Evolutionary conservation across 2,113 vertebrate genomes (phyloP).

Genomic region (Phyllostomus hastatus): DNA sequence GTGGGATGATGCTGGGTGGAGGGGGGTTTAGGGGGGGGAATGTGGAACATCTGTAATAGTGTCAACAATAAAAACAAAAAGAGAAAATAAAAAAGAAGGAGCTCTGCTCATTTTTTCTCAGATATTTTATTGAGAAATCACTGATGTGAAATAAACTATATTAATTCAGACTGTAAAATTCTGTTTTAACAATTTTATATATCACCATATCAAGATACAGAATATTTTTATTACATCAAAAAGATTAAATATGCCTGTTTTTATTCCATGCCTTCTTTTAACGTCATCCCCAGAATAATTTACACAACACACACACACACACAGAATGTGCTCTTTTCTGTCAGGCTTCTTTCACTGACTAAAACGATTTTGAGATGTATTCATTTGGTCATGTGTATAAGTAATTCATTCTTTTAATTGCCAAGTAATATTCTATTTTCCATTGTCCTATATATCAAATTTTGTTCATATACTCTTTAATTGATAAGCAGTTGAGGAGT

Average conservation of each 20-base stretch:
- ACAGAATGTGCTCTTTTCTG: neutral
- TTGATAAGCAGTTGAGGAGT: neutral
- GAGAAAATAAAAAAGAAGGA: neutral
- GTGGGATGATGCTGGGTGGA: too few species aligned
- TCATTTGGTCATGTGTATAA: neutral
- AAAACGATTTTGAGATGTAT: neutral
- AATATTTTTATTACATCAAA: neutral
- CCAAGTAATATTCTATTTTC: neutral
- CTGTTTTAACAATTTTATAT: neutral
- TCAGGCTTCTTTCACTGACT: neutral
- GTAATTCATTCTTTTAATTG: neutral
- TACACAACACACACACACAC: neutral
- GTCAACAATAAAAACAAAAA: too few species aligned
- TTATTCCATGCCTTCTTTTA: neutral
- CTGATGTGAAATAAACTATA: neutral
- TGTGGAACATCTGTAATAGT: too few species aligned
- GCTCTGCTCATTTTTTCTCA: neutral
- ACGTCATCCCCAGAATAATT: neutral
- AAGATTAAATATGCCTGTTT: neutral
- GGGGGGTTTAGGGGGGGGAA: too few species aligned
- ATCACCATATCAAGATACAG: neutral
- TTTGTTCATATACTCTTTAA: neutral
- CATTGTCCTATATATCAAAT: neutral
- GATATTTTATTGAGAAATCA: neutral
- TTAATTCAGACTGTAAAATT: neutral